Base-by-base conservation (phyloP, 1,140 invertebrate species). In the Rhyacophila brunnea region DNA sequence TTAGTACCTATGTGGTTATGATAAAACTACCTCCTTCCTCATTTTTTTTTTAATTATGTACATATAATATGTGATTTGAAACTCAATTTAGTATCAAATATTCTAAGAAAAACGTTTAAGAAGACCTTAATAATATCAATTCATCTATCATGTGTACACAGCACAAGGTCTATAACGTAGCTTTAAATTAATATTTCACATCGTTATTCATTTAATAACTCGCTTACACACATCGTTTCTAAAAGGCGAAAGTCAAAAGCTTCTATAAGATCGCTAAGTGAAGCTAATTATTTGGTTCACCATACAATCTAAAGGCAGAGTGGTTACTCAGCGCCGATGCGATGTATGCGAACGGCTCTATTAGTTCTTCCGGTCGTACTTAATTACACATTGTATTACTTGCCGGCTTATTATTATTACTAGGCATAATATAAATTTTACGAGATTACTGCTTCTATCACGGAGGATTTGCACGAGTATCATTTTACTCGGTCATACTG, bases 331-430 rank as follows among this genome's bases (percentile, higher is more conserved):
- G 23, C 9, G 23, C 23, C 23, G 23, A 28, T 28, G 23, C 23
- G 23, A 28, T 28, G 23, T 28, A 28, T 28, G 23, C 23, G 23
- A 28, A 28, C 23, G 23, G 1, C 28, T 50, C 28, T 50, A 50
- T 42, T 52, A 42, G 18, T 52, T 52, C 19, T 23, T 28, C 23
- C n/a, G 19, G 38, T 40, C 18, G 38, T 52, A 60, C 49, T 60
- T 60, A 60, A 60, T 60, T 60, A 60, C 58, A 54, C 50, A 36
- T 44, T 45, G 48, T 40, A 35, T 28, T 43, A 52, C 36, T 38
- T 42, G 49, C 15, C 44, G 58, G 58, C 50, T 60, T 54, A 54
- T 60, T 60, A 60, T 60, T 54, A 54, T 60, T 60, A 60, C 53
- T 54, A 50, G 42, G 36, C 38, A 45, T 44, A 59, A 52, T 59